Evolutionary conservation across 2,797 vertebrate genomes (phyloP).

Genomic region (Lates japonicus): DNA sequence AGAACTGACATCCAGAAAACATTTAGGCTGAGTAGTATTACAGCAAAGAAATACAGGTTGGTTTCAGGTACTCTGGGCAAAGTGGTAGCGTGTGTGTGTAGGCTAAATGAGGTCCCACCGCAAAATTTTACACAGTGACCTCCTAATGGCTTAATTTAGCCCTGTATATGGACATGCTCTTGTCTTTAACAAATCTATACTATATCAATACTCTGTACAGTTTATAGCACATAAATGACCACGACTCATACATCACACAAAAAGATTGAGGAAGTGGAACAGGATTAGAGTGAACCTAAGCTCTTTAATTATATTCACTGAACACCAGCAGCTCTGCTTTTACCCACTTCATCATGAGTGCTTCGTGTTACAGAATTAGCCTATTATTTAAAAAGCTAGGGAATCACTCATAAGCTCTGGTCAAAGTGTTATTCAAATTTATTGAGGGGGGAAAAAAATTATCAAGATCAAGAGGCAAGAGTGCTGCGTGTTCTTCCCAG

Average conservation of each 20-base stretch:
- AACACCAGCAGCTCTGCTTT: constrained; percentile 45
- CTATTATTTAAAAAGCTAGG: constrained; percentile 51
- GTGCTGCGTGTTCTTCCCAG: constrained; percentile 13
- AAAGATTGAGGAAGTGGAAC: background rate
- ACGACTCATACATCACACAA: constrained; percentile 5
- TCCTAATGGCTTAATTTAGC: background rate
- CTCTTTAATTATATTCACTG: constrained; percentile 13
- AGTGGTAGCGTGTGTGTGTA: too few relatives aligned
- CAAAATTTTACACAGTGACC: background rate
- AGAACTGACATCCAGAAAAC: too few relatives aligned
- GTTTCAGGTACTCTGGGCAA: too few relatives aligned
- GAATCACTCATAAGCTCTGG: constrained; percentile 61
- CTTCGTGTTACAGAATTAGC: constrained; percentile 39
- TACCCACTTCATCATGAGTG: constrained; percentile 51
- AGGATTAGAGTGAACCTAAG: background rate
- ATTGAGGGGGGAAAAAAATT: constrained; percentile 13
- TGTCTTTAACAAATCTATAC: background rate
- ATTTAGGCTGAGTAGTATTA: too few relatives aligned
- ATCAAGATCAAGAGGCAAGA: constrained; percentile 16
- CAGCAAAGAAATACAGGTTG: too few relatives aligned
- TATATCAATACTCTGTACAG: background rate
- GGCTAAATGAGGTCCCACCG: too few relatives aligned
- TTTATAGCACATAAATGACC: constrained; percentile 6
- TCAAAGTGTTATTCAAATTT: constrained; percentile 48
- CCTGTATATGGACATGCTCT: background rate